Evolutionary conservation across 2,888 invertebrate species (phyloP), one percentile per base, ranked within the genome.

Genomic region (Himalopsyche tibetana): DNA sequence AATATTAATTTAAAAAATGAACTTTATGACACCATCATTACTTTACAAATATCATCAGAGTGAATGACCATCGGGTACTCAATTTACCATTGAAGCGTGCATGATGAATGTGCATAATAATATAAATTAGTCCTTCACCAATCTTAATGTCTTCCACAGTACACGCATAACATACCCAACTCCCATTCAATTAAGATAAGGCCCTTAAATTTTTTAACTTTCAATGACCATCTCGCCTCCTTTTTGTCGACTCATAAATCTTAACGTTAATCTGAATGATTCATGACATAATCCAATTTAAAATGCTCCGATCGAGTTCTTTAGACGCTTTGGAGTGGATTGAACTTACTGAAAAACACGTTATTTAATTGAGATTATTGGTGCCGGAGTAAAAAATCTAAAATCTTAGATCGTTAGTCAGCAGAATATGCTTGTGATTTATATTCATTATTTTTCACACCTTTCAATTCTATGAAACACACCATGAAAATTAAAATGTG

Each of bases 271-370:
- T 79, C 84, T 55, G 56, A 55, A 84, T 84, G 84, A 84, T 80
- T 84, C 84, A 84, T 28, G 79, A 56, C 80, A 85, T 55, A 83
- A 85, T 83, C 83, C 83, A 83, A 85, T 85, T 85, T 85, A 40
- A 83, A 83, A 80, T 85, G 36, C 74, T 56, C 83, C 80, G 85
- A 85, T 79, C 81, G 82, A 56, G 85, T 69, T 82, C 42, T 85
- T 82, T 42, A 56, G 8, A 40, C 82, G 55, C 55, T 82, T 17
- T 79, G 36, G 55, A 79, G 55, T 84, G 55, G 79, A 55, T 55
- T 80, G 84, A 84, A 84, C 79, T 84, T 55, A 79, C 55, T 55
- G 55, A 84, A 84, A 55, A 80, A 84, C 79, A 84, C 80, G 84
- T 80, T 55, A 84, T 84, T 84, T 84, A 84, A 84, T 74, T 74